Percentiles rank a stretch among this genome's conserved stretches.
Evolutionary conservation across 2,113 vertebrate species (phyloP).

Genomic region (Calonectris borealis): DNA sequence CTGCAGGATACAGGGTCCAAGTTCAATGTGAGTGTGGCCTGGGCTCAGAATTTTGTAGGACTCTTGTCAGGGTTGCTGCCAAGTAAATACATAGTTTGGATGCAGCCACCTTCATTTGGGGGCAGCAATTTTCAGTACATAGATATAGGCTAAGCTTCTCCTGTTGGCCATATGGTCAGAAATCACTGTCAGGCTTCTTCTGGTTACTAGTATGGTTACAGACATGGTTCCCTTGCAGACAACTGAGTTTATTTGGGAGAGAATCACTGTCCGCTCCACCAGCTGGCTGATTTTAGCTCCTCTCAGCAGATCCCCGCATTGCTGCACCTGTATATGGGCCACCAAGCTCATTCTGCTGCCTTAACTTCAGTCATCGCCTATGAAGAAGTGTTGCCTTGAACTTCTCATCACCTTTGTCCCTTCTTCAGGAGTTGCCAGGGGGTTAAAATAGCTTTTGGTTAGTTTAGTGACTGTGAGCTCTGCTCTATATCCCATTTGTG

Average conservation of each 20-base stretch:
- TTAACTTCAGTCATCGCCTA: background rate
- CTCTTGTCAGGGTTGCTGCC: background rate
- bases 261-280: background rate
- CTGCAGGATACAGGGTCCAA: background rate
- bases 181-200: background rate
- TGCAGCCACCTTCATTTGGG: background rate
- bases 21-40: background rate
- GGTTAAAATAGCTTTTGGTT: background rate
- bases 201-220: background rate
- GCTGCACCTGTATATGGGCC: background rate
- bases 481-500: background rate
- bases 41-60: background rate
- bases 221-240: background rate
- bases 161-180: background rate
- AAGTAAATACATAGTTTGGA: background rate
- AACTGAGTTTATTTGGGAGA: background rate
- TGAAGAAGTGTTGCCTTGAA: background rate
- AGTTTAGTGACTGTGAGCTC: background rate
- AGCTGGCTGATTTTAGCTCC: background rate
- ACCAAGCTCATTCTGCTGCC: background rate
- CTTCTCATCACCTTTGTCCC: background rate
- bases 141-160: background rate
- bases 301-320: background rate
- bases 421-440: background rate
- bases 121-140: background rate